phyloP scores from a whole-genome alignment of 2,888 invertebrate genomes.

The Alitta virens region DNA sequence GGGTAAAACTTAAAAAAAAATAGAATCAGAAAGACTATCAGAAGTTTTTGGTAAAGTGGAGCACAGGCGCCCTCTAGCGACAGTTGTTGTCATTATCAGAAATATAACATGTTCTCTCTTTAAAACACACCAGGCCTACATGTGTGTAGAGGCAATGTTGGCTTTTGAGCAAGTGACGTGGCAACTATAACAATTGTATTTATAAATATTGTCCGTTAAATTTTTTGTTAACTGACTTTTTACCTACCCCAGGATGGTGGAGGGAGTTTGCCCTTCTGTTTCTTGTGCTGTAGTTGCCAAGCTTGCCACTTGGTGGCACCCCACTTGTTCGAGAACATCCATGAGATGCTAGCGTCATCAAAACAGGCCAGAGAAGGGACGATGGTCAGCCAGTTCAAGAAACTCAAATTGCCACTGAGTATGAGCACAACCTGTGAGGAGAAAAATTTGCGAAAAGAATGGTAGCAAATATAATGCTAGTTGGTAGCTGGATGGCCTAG shows the following conservation, averaged over 20 bases:
- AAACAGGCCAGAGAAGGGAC: conserved; percentile 56
- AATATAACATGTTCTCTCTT: no score
- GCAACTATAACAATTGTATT: not conserved
- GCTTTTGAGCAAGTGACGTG: no score
- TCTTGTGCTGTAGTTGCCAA: conserved; percentile 32
- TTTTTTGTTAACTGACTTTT: not conserved
- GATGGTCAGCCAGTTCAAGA: conserved; percentile 59
- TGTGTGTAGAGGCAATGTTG: no score
- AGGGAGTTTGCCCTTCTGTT: conserved; percentile 14
- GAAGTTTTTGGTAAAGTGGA: no score
- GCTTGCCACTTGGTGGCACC: conserved; percentile 31
- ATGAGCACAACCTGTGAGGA: conserved; percentile 55
- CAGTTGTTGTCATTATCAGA: no score
- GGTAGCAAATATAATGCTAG: no score
- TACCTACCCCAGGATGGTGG: not conserved
- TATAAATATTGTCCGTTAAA: not conserved
- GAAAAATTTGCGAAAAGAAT: no score
- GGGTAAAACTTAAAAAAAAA: no score
- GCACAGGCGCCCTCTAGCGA: no score
- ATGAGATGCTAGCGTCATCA: conserved; percentile 51
- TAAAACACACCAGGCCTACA: no score
- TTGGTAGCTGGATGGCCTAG: no score
- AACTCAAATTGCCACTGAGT: conserved; percentile 58
- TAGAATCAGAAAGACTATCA: no score
- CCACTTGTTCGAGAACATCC: conserved; percentile 37